These are phyloP conservation scores for Anoplolepis gracilipes DNA, from an alignment of 1,140 invertebrate species.

Conservation along the genomic window DNA sequence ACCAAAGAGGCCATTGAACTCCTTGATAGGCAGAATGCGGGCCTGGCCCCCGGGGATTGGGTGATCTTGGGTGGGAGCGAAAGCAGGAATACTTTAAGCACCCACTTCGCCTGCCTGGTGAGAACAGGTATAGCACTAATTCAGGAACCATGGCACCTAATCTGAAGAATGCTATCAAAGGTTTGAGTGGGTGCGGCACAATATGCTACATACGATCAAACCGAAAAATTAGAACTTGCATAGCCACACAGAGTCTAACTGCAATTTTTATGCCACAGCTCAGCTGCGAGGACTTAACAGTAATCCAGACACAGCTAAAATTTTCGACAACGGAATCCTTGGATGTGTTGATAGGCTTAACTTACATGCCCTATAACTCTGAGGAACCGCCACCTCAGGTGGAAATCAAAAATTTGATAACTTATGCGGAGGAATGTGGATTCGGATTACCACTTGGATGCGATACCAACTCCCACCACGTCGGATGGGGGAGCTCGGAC, in stretches of 20 bases:
- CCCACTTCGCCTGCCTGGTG: background rate
- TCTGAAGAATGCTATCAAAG: background rate
- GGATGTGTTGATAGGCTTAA: background rate
- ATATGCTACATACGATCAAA: background rate
- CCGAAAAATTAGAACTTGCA: background rate
- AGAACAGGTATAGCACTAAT: background rate
- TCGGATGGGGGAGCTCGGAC: background rate
- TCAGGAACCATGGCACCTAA: background rate
- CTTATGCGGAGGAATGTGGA: background rate
- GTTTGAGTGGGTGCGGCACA: background rate
- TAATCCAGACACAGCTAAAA: too few relatives aligned
- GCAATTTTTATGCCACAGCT: background rate
- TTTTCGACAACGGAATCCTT: too few relatives aligned
- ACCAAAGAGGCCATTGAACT: background rate
- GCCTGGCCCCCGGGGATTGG: fast-evolving
- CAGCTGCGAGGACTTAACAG: background rate
- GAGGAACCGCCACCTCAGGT: background rate
- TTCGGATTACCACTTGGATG: background rate
- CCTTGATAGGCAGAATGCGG: background rate
- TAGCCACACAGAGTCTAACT: background rate
- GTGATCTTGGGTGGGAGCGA: background rate
- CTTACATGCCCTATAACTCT: background rate
- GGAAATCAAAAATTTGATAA: background rate
- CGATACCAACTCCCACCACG: conserved; percentile 1
- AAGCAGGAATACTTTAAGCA: background rate